phyloP scores from a whole-genome alignment of 1,140 invertebrate species.

The Scaptomyza hsui region DNA sequence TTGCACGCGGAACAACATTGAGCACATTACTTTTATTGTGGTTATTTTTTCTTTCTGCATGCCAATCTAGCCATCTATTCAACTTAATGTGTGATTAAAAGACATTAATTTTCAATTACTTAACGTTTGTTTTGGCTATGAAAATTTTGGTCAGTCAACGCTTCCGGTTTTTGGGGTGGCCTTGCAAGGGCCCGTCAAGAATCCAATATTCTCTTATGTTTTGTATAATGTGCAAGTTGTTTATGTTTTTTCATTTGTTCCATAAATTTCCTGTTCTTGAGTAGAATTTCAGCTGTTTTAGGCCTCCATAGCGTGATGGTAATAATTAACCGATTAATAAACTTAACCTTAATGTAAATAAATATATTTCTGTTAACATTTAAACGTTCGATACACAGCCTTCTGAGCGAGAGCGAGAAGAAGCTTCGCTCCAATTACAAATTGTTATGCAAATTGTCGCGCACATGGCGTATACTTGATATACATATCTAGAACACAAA shows the following conservation, averaged over 20 bases:
- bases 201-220: conserved; percentile 13
- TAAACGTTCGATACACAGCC: conserved; percentile 23
- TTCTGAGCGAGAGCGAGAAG: conserved; percentile 1
- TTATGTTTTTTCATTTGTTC: background rate
- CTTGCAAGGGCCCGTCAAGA: conserved; percentile 32
- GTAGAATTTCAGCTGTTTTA: conserved; percentile 7
- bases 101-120: conserved; percentile 52
- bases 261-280: conserved; percentile 15
- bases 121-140: conserved; percentile 12
- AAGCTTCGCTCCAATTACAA: conserved; percentile 5
- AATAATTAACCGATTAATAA: conserved; percentile 3
- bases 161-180: conserved; percentile 30
- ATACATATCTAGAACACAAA: background rate
- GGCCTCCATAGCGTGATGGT: conserved; percentile 4
- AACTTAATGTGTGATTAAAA: conserved; percentile 33
- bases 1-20: conserved; percentile 68
- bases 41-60: conserved; percentile 17
- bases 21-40: conserved; percentile 29
- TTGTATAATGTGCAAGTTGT: conserved; percentile 13
- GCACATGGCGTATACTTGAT: conserved; percentile 38
- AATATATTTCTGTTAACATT: conserved; percentile 3
- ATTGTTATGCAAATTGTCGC: conserved; percentile 11
- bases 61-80: background rate
- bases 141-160: background rate
- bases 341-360: conserved; percentile 21